Base-by-base conservation (phyloP, 2,888 invertebrate genomes). In the Ormyrus pomaceus region DNA sequence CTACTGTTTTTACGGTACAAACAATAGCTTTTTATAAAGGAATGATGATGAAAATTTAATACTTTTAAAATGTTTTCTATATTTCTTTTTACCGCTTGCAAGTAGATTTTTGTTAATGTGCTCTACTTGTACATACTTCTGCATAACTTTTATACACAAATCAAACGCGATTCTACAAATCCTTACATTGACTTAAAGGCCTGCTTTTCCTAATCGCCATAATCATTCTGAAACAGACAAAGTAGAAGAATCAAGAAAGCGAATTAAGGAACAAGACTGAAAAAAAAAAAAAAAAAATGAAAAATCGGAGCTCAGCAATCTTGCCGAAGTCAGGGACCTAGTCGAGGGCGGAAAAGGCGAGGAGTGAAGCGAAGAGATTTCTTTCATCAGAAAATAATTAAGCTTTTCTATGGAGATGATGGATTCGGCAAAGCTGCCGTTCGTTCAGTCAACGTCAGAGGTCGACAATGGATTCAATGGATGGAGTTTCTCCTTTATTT, bases 341-440 rank as follows among this genome's bases (percentile, higher is more conserved):
- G 59, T 19, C 46, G 13, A 48, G 68, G 50, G 51, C 56, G 61
- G 58, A 51, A 69, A 71, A 58, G 82, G 80, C 81, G 70, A 59
- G 72, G 71, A 81, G 66, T 83, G 82, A 82, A 84, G 84, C 84
- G 84, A 85, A 83, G 84, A 83, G 83, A 83, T 87, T 89, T 89
- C 89, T 90, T 90, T 90, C 88, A 90, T 89, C 88, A 88, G 89
- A 89, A 90, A 90, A 90, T 90, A 90, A 90, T 90, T 90, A 90
- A 90, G 89, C 88, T 90, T 89, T 89, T 90, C 89, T 90, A 90
- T 89, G 87, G 89, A 88, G 88, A 90, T 90, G 90, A 90, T 90
- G 89, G 89, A 90, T 90, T 90, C 87, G 87, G 85, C 83, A 84
- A 83, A 87, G 85, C 86, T 87, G 86, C 85, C 87, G 86, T 86